phyloP scores from a whole-genome alignment of 2,113 vertebrate genomes.

The Psilopogon haemacephalus region DNA sequence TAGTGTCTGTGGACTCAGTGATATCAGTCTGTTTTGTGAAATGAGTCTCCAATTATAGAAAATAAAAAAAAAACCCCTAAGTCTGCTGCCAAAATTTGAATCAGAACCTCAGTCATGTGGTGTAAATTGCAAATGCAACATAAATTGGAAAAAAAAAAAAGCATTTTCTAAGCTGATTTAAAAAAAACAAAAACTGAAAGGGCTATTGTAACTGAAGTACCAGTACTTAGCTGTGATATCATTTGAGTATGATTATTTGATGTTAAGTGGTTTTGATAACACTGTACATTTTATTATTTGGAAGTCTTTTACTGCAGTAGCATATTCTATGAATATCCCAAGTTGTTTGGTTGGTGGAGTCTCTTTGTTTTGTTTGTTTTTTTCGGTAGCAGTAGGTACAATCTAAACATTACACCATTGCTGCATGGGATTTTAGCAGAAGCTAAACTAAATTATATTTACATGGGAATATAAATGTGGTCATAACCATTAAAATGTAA shows the following conservation, averaged over 20 bases:
- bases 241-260: not conserved
- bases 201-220: not conserved
- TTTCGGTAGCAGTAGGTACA: not conserved
- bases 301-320: not conserved
- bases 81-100: not conserved
- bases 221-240: not conserved
- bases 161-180: not conserved
- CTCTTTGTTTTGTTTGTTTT: not conserved
- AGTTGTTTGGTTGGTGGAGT: not conserved
- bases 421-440: not conserved
- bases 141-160: not conserved
- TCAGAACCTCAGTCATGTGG: not conserved
- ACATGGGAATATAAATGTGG: not conserved
- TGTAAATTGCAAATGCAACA: not conserved
- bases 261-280: not conserved
- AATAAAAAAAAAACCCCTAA: not conserved
- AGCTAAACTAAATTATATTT: not conserved
- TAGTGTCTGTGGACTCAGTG: not conserved
- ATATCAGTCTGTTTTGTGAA: not conserved
- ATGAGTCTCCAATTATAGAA: not conserved
- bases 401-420: not conserved
- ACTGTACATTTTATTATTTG: not conserved
- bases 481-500: not conserved
- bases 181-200: too few species aligned
- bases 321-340: not conserved